A percentile compares a stretch with the other conserved stretches of the same genome.
Evolutionary conservation across 2,888 invertebrate genomes (phyloP).

Genomic region (Platycnemis pennipes): DNA sequence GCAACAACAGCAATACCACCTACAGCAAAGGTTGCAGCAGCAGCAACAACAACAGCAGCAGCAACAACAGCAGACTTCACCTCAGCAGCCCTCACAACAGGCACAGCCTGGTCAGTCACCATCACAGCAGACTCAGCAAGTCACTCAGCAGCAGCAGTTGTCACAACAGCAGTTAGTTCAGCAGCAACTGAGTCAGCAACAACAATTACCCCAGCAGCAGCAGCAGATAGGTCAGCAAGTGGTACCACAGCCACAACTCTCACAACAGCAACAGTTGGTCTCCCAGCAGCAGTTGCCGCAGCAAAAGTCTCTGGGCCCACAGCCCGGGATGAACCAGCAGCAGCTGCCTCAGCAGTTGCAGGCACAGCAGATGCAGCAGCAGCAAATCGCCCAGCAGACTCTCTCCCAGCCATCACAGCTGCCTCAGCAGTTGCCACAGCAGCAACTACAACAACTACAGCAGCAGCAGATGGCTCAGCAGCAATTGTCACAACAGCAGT

Average conservation of each 20-base stretch:
- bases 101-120: constrained; percentile 69
- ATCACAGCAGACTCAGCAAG: constrained; percentile 70
- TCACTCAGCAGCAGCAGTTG: constrained; percentile 69
- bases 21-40: constrained; percentile 71
- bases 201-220: constrained; percentile 41
- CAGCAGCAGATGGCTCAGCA: constrained; percentile 71
- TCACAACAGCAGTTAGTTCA: constrained; percentile 72
- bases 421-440: constrained; percentile 74
- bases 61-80: constrained; percentile 74
- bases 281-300: constrained; percentile 56
- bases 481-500: constrained; percentile 72
- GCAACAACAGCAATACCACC: constrained; percentile 74
- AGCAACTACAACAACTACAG: constrained; percentile 70
- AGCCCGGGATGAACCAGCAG: constrained; percentile 90
- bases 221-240: constrained; percentile 67
- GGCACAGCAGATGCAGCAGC: constrained; percentile 78
- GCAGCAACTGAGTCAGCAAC: constrained; percentile 57
- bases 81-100: constrained; percentile 37
- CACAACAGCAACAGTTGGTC: constrained; percentile 66
- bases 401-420: constrained; percentile 77
- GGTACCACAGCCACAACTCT: constrained; percentile 1
- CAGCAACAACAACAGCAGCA: constrained; percentile 74
- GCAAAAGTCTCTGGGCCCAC: constrained; percentile 76
- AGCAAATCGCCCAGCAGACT: constrained; percentile 78
- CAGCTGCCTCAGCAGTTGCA: constrained; percentile 78